A percentile compares a stretch with the other conserved stretches of the same genome.
These are phyloP conservation scores for Lamproptera curius DNA, from an alignment of 2,888 invertebrate species.

Conservation along the genomic window DNA sequence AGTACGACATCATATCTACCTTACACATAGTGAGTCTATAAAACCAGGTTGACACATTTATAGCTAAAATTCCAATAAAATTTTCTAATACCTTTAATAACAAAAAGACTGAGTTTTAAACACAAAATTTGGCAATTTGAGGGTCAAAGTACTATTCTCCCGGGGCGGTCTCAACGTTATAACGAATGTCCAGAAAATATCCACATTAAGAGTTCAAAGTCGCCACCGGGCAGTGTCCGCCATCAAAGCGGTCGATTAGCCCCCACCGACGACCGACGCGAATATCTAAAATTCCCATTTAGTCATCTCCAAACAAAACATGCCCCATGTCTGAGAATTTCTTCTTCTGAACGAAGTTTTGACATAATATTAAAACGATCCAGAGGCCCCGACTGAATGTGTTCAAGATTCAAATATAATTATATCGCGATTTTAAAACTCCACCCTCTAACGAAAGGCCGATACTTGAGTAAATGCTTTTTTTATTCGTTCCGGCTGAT, in stretches of 20 bases:
- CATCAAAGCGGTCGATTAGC: slow-evolving; percentile 7
- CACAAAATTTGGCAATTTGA: no score
- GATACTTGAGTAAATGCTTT: no score
- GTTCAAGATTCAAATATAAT: slow-evolving; percentile 14
- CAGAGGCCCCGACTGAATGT: slow-evolving; percentile 5
- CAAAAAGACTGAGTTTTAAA: no score
- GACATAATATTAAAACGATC: slow-evolving; percentile 19
- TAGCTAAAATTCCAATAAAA: no score
- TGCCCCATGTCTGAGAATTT: slow-evolving; percentile 18
- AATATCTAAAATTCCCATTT: slow-evolving; percentile 22
- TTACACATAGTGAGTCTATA: no score
- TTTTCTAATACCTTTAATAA: no score
- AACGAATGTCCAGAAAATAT: slow-evolving; percentile 14
- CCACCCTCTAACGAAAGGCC: no score
- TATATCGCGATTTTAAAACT: slow-evolving; percentile 10
- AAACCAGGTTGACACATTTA: no score
- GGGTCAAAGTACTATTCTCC: slow-evolving; percentile 11
- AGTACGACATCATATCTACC: no score
- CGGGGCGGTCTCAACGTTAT: slow-evolving; percentile 12
- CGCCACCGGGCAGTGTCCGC: slow-evolving; percentile 4
- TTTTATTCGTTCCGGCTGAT: no score
- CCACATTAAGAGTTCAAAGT: slow-evolving; percentile 18
- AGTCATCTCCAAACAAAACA: slow-evolving; percentile 21
- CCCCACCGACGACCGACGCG: slow-evolving; percentile 11
- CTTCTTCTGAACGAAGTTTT: slow-evolving; percentile 19